Evolutionary conservation across 1,140 invertebrate species (phyloP), one percentile per base, ranked within the genome.

Genomic region (Megathymus violae): DNA sequence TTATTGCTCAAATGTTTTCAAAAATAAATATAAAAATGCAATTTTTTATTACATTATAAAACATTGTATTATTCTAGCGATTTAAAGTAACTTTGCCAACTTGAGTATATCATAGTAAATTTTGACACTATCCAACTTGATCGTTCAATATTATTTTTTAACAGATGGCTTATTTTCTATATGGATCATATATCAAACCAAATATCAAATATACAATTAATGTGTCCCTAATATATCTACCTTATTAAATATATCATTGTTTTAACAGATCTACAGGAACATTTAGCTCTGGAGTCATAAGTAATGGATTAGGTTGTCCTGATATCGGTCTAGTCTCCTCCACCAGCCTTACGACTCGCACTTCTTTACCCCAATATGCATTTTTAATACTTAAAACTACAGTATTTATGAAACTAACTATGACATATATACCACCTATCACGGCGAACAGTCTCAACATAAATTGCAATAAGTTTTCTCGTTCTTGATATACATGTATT

Each of bases 381-480:
- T 78, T 80, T 56, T 71, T 71, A 62, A 85, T 0, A 44, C 65
- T 61, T 62, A 84, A 76, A 15, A 88, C 83, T 67, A 87, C 9
- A 19, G 76, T 73, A 67, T 85, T 88, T 36, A 91, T 60, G 69
- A 83, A 85, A 93, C 96, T 94, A 80, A 95, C 94, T 66, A 97
- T 96, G 34, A 97, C 94, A 92, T 97, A 98, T 74, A 99, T 95
- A 38, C 98, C 98, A 64, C 97, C 97, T 65, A 98, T 93, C 44
- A 97, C 95, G 4, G 97, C 97, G 93, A 97, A 98, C 3, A 99
- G 89, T 76, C 96, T 94, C 14, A 98, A 94, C 40, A 96, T 91
- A 91, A 99, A 98, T 84, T 96, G 94, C 64, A 95, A 91, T 34
- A 97, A 78, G 62, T 96, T 94, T 77, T 96, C 96, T 64, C 95